Percentiles rank a stretch among this genome's conserved stretches.
Conservation (phyloP, 2,113 vertebrate genomes). For the Scytalopus superciliaris region DNA sequence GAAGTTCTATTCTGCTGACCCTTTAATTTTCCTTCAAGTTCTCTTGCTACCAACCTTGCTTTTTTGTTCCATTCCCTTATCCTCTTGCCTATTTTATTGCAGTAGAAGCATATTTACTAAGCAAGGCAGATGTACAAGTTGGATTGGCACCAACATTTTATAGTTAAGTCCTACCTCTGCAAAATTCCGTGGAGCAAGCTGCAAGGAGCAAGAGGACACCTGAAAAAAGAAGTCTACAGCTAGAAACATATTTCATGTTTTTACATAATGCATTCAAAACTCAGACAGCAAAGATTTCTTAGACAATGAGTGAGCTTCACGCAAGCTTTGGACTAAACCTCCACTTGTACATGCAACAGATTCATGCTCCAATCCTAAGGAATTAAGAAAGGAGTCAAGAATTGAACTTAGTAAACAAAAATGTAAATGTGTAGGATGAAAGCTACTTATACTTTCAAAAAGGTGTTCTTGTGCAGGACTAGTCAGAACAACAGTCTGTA, state of each 20-base stretch:
- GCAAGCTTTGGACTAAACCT: background rate
- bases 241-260: background rate
- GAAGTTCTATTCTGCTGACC: background rate
- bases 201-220: background rate
- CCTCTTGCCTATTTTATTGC: slow-evolving; percentile 33
- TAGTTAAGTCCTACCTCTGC: slow-evolving; percentile 23
- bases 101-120: slow-evolving; percentile 45
- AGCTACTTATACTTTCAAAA: background rate
- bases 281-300: background rate
- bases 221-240: background rate
- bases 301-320: background rate
- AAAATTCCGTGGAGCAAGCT: background rate
- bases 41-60: background rate
- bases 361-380: background rate
- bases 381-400: background rate
- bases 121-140: slow-evolving; percentile 57
- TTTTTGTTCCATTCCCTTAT: slow-evolving; percentile 7
- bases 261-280: background rate
- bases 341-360: background rate
- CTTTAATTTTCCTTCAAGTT: background rate
- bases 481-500: background rate
- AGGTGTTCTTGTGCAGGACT: background rate
- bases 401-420: background rate
- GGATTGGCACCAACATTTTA: slow-evolving; percentile 39
- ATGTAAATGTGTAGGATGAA: rapidly evolving